Conservation (phyloP, 2,797 vertebrate species). For the Allenopithecus nigroviridis region DNA sequence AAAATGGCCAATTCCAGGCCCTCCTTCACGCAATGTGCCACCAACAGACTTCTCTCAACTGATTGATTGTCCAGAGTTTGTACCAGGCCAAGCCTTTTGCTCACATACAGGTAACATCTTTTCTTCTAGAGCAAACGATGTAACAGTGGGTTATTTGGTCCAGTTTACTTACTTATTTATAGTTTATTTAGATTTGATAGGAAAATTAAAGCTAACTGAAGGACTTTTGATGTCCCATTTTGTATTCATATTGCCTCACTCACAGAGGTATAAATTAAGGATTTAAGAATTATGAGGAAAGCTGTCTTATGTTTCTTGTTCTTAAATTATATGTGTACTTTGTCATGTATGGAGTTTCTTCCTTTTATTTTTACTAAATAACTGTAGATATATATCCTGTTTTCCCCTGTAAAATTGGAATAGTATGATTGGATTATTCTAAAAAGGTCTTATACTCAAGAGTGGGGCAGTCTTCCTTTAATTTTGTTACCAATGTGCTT, state of each 20-base stretch:
- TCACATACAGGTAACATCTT: slow-evolving; percentile 85
- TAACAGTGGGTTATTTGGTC: slow-evolving; percentile 22
- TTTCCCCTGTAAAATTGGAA: not conserved
- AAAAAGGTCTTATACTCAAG: not conserved
- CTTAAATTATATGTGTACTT: slow-evolving; percentile 13
- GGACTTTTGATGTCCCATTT: slow-evolving; percentile 38
- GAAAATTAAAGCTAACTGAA: slow-evolving; percentile 37
- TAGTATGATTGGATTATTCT: not conserved
- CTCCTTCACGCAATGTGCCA: slow-evolving; percentile 84
- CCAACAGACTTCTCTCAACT: slow-evolving; percentile 93
- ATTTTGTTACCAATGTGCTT: slow-evolving; percentile 37
- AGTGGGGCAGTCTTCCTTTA: slow-evolving; percentile 36
- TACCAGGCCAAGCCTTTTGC: slow-evolving; percentile 90
- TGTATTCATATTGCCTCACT: not conserved
- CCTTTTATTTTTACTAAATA: slow-evolving; percentile 43
- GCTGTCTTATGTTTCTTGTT: slow-evolving; percentile 11
- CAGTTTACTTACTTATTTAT: slow-evolving; percentile 7
- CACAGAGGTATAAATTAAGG: slow-evolving; percentile 21
- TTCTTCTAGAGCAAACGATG: slow-evolving; percentile 52
- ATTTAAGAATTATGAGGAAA: slow-evolving; percentile 20
- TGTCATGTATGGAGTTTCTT: slow-evolving; percentile 11
- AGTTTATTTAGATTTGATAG: slow-evolving; percentile 54
- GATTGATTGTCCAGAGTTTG: slow-evolving; percentile 93
- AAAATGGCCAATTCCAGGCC: slow-evolving; percentile 94
- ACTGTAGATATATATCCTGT: not conserved